Base-by-base conservation (phyloP, 2,888 invertebrate species). In the Encarsia formosa region DNA sequence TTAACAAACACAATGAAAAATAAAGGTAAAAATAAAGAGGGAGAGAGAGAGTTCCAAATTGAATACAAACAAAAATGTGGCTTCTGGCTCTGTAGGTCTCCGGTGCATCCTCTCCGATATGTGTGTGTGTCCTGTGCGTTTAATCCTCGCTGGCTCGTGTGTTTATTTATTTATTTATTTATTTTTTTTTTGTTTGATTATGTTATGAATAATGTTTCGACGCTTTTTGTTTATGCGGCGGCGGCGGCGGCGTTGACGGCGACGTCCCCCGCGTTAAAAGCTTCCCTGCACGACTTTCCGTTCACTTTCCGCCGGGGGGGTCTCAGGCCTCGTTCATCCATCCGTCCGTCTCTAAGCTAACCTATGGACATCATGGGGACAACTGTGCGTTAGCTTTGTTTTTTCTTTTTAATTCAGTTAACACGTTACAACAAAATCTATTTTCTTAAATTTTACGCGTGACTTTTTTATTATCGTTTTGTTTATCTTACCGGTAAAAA, bases 291-390 rank as follows among this genome's bases (percentile, higher is more conserved):
- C 43, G 44, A 44, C 52, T 15, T 52, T 38, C 43, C 49, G 42
- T 38, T 54, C 46, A 42, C 31, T 56, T 52, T 56, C 57, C 57
- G n/a, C n/a, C n/a, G n/a, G n/a, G 58, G 60, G 62, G 61, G 57
- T 59, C 61, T 61, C 64, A 57, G 59, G 60, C 58, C 61, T 59
- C 61, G 65, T 58, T 64, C 64, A 58, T 65, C 60, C 62, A 61
- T 65, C 66, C 64, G 58, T 68, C 64, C 65, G 54, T 60, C 62
- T 66, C 65, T 71, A 72, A 71, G 71, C 70, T 68, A 71, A 65
- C 71, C 71, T 71, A 69, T 68, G 66, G 65, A 66, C 63, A 64
- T 59, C 65, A 64, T 62, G 59, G 63, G n/a, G n/a, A n/a, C n/a
- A 63, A 59, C 59, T 63, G 60, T 63, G 52, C 62, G 65, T 66